These are phyloP conservation scores for Amitus sp. DNA, from an alignment of 2,888 invertebrate genomes.

Conservation along the genomic window DNA sequence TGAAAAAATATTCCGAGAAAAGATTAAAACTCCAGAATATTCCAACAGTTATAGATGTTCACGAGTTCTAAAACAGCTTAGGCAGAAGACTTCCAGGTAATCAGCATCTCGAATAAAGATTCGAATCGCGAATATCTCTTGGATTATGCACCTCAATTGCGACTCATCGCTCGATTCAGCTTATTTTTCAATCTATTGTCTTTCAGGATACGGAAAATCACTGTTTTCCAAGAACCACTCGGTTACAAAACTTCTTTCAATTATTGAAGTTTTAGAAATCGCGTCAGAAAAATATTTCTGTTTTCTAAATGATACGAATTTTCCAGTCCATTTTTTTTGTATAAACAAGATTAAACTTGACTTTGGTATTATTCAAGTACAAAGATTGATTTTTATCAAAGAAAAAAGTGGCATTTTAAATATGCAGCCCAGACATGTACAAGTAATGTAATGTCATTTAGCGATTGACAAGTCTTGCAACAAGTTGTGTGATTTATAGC, in stretches of 20 bases:
- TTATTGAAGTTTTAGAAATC: too few relatives aligned
- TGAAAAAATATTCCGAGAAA: not conserved
- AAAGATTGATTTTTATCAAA: too few relatives aligned
- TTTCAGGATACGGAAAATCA: not conserved
- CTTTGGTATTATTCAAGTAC: not conserved
- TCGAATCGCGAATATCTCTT: not conserved
- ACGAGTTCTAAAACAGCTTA: constrained; percentile 3
- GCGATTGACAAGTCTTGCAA: constrained; percentile 2
- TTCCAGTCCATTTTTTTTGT: too few relatives aligned
- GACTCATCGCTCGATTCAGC: not conserved
- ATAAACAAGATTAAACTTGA: too few relatives aligned
- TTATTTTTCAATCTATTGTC: constrained; percentile 1
- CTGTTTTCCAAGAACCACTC: not conserved
- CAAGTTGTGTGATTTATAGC: constrained; percentile 16
- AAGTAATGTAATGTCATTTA: too few relatives aligned
- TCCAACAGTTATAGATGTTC: constrained; percentile 3
- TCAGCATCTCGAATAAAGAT: not conserved
- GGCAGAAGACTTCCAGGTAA: not conserved
- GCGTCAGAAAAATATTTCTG: too few relatives aligned
- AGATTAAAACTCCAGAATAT: constrained; percentile 3
- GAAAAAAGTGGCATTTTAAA: too few relatives aligned
- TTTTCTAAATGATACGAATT: too few relatives aligned
- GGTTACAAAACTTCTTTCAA: not conserved
- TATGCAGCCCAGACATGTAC: too few relatives aligned
- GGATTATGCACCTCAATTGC: not conserved